phyloP scores from a whole-genome alignment of 1,140 invertebrate species.

The Sitobion miscanthi region DNA sequence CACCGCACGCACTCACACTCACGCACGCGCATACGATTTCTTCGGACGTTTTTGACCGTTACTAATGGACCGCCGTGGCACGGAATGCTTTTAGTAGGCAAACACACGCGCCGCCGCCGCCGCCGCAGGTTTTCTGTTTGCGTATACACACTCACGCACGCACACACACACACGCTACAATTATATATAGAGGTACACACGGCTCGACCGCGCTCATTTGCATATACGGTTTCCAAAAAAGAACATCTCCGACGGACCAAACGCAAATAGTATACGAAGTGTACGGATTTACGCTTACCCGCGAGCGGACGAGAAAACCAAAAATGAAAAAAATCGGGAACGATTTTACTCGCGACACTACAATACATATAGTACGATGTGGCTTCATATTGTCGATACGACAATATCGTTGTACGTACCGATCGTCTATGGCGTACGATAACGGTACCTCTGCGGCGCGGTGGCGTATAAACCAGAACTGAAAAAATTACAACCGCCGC shows the following conservation, averaged over 20 bases:
- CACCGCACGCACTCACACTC: not conserved
- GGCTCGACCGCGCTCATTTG: not conserved
- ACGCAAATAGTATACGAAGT: too few relatives aligned
- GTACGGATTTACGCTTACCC: not conserved
- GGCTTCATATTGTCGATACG: too few relatives aligned
- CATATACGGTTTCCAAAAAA: not conserved
- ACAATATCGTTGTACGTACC: too few relatives aligned
- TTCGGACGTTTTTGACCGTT: conserved; percentile 41
- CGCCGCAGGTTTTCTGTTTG: conserved; percentile 37
- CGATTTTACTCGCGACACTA: not conserved
- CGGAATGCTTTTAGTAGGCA: conserved; percentile 46
- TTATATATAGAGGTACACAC: not conserved
- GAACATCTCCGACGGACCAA: not conserved
- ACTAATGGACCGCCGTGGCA: conserved; percentile 29
- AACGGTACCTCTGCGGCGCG: not conserved
- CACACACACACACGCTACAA: not conserved
- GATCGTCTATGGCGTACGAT: too few relatives aligned
- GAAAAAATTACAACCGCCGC: not conserved
- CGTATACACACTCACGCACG: not conserved
- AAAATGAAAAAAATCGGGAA: not conserved
- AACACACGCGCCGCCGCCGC: not conserved
- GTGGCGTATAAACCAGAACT: not conserved
- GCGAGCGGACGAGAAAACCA: not conserved
- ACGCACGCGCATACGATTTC: not conserved
- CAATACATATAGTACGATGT: too few relatives aligned